Percentiles rank a stretch among this genome's conserved stretches.
phyloP scores from a whole-genome alignment of 2,888 invertebrate genomes.

The Digitonthophagus gazella region DNA sequence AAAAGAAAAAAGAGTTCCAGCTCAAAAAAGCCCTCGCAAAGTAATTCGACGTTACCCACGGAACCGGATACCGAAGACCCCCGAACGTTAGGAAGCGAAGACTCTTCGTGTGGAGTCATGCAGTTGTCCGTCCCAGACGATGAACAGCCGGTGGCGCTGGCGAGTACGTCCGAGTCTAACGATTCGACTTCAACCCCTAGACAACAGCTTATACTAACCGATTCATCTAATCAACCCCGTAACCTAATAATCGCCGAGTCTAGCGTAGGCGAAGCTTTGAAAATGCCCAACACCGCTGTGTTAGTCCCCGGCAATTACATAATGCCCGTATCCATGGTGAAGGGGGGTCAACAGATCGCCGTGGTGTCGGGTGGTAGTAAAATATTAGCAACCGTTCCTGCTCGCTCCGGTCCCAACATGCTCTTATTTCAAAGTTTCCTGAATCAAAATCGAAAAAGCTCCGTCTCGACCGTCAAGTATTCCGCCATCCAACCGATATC shows the following conservation, averaged over 20 bases:
- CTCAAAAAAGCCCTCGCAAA: constrained; percentile 55
- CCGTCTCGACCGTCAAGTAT: constrained; percentile 59
- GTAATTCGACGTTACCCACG: constrained; percentile 46
- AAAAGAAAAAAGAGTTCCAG: constrained; percentile 66
- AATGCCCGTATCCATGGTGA: constrained; percentile 69
- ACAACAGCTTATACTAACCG: constrained; percentile 45
- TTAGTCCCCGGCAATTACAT: constrained; percentile 72
- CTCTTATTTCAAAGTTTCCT: constrained; percentile 66
- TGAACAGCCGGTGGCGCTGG: constrained; percentile 55
- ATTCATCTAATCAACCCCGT: constrained; percentile 50
- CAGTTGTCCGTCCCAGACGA: constrained; percentile 57
- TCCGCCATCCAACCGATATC: constrained; percentile 50
- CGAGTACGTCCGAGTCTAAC: constrained; percentile 52
- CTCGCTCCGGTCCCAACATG: constrained; percentile 60
- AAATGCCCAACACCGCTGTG: constrained; percentile 64
- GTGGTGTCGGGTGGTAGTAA: constrained; percentile 70
- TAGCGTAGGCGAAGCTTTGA: constrained; percentile 62
- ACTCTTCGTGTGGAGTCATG: constrained; percentile 71
- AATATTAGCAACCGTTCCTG: constrained; percentile 54
- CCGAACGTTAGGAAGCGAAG: constrained; percentile 72
- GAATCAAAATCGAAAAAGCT: constrained; percentile 61
- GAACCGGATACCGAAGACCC: constrained; percentile 62
- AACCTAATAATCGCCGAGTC: constrained; percentile 61
- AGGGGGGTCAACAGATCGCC: constrained; percentile 70
- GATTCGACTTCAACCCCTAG: constrained; percentile 40